A percentile compares a stretch with the other conserved stretches of the same genome.
Conservation (phyloP, 2,113 vertebrate genomes). For the Heterocephalus glaber region DNA sequence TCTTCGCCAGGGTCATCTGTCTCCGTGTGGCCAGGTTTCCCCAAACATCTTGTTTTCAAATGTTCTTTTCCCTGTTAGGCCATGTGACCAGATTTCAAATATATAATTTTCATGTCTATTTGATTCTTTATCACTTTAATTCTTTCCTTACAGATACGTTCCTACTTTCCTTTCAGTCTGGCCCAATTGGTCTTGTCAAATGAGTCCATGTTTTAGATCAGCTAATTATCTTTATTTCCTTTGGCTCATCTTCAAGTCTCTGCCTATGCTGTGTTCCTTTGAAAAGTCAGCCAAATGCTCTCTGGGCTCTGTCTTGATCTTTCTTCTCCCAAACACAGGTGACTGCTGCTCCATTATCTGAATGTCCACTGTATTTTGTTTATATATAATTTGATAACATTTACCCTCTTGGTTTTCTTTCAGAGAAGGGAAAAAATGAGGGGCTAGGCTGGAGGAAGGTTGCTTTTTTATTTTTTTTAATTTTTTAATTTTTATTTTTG, state of each 20-base stretch:
- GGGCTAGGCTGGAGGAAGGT: not conserved
- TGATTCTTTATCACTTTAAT: not conserved
- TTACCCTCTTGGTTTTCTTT: not conserved
- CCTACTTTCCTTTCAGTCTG: not conserved
- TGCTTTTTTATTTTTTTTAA: too few relatives aligned
- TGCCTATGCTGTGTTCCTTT: not conserved
- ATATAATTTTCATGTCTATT: not conserved
- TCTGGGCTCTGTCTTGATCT: not conserved
- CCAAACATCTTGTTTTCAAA: conserved; percentile 29
- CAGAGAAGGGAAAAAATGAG: not conserved
- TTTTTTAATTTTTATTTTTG: too few relatives aligned
- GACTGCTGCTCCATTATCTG: not conserved
- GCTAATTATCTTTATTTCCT: conserved; percentile 25
- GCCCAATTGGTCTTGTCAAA: not conserved
- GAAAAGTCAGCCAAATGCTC: not conserved
- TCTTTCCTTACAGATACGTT: not conserved
- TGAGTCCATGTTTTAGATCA: not conserved
- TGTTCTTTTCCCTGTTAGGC: not conserved
- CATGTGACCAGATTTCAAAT: not conserved
- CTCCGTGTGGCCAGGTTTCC: not conserved
- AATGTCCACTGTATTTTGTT: not conserved
- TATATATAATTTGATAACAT: not conserved
- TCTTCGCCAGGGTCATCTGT: not conserved
- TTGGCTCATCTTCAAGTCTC: conserved; percentile 2
- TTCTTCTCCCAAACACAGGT: not conserved